A percentile compares a stretch with the other conserved stretches of the same genome.
Evolutionary conservation across 1,140 invertebrate genomes (phyloP).

Genomic region (Pteromalus puparum): DNA sequence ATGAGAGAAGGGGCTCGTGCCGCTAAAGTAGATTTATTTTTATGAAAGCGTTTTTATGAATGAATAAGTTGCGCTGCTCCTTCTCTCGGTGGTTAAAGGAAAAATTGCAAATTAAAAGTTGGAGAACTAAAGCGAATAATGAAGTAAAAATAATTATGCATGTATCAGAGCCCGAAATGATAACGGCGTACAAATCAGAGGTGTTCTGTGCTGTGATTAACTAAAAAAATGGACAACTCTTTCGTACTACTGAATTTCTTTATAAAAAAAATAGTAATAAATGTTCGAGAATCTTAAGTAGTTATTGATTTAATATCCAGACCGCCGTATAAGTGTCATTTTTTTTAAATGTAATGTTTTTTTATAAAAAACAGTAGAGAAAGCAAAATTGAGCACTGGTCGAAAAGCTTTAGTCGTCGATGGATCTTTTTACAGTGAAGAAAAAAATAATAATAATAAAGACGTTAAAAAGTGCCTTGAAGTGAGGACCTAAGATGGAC

Average conservation of each 20-base stretch:
- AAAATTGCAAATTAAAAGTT: neutral
- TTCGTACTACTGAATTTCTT: constrained; percentile 19
- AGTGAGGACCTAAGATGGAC: constrained; percentile 61
- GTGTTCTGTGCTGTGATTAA: constrained; percentile 60
- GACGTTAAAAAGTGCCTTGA: constrained; percentile 65
- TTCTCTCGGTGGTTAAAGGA: constrained; percentile 4
- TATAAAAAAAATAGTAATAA: constrained; percentile 32
- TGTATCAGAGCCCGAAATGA: constrained; percentile 56
- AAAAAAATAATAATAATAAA: constrained; percentile 38
- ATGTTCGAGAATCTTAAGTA: constrained; percentile 18
- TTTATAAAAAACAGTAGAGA: neutral
- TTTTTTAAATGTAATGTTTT: constrained; percentile 7
- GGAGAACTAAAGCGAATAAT: constrained; percentile 12
- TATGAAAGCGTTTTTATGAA: constrained; percentile 18
- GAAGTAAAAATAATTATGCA: constrained; percentile 51
- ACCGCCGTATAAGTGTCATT: neutral
- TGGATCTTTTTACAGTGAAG: constrained; percentile 45
- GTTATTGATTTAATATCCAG: constrained; percentile 15
- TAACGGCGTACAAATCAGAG: constrained; percentile 57
- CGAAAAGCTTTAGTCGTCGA: neutral
- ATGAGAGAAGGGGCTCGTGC: neutral
- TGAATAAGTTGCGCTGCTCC: constrained; percentile 20
- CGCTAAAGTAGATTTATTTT: constrained; percentile 33
- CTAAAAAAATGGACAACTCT: constrained; percentile 47
- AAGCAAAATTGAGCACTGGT: constrained; percentile 2